Evolutionary conservation across 2,888 invertebrate species (phyloP).

Genomic region (Drosophila rubida): DNA sequence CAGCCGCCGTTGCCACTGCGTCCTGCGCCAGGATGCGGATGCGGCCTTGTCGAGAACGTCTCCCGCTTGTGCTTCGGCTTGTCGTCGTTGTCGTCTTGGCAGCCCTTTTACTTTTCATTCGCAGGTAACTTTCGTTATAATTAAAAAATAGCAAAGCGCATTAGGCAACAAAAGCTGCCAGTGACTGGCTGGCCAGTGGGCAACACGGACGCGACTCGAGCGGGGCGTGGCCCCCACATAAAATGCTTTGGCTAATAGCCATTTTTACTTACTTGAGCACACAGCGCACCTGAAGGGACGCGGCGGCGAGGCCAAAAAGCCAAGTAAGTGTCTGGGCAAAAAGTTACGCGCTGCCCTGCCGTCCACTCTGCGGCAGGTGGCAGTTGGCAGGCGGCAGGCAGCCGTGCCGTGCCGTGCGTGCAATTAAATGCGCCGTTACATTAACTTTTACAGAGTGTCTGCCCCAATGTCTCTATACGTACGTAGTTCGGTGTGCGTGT

Average conservation of each 20-base stretch:
- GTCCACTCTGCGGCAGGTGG: conserved; percentile 46
- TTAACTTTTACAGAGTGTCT: conserved; percentile 80
- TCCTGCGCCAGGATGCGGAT: conserved; percentile 30
- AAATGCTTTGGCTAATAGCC: conserved; percentile 79
- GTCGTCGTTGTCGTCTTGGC: conserved; percentile 58
- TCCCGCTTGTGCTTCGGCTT: conserved; percentile 14
- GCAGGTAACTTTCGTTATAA: conserved; percentile 79
- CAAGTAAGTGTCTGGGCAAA: conserved; percentile 63
- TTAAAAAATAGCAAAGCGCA: conserved; percentile 82
- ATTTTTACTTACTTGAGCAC: conserved; percentile 77
- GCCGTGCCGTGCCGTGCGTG: conserved; percentile 72
- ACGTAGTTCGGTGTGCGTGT: conserved; percentile 8
- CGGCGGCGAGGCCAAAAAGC: conserved; percentile 68
- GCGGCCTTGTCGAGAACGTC: conserved; percentile 52
- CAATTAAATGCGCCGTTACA: conserved; percentile 82
- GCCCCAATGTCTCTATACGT: conserved; percentile 57
- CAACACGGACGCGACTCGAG: conserved; percentile 17
- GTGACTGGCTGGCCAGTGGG: conserved; percentile 25
- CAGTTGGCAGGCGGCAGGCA: conserved; percentile 2
- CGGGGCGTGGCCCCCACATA: conserved; percentile 68
- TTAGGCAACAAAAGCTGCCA: conserved; percentile 75
- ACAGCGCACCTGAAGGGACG: conserved; percentile 55
- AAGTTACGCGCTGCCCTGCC: conserved; percentile 68
- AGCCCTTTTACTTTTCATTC: conserved; percentile 78
- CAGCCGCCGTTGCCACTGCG: conserved; percentile 23